Conservation (phyloP, 2,113 vertebrate species). For the Choloepus hoffmanni region DNA sequence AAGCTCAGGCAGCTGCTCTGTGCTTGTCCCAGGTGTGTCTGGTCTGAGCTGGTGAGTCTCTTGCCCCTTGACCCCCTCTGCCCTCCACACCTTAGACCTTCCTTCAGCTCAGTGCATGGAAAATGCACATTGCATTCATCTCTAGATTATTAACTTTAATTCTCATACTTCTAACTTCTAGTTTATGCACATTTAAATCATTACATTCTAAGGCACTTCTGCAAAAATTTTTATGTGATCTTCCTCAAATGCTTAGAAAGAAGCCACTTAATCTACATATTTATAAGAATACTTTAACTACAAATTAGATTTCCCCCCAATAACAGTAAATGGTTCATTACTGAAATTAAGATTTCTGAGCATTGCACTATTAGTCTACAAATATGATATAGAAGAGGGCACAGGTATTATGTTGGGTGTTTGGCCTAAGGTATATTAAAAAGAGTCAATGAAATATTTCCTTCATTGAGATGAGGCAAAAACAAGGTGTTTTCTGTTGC, state of each 20-base stretch:
- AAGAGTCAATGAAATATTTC: background rate
- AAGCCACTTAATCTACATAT: constrained; percentile 43
- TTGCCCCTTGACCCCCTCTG: rapidly evolving
- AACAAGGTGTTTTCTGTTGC: background rate
- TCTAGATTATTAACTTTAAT: background rate
- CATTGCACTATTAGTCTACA: no score
- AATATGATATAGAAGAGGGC: background rate
- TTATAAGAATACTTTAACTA: constrained; percentile 14
- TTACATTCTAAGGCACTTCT: background rate
- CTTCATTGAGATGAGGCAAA: background rate
- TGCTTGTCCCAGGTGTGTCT: rapidly evolving
- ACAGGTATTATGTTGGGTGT: background rate
- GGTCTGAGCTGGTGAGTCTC: background rate
- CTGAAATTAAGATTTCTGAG: background rate
- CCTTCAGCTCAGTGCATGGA: background rate
- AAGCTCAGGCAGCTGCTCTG: background rate
- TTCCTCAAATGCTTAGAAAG: background rate
- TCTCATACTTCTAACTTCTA: background rate
- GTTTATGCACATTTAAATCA: background rate
- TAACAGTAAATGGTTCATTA: constrained; percentile 7
- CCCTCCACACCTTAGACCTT: background rate
- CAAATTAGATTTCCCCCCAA: constrained; percentile 14
- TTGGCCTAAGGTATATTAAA: background rate
- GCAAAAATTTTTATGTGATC: background rate
- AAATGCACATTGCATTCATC: background rate